Percentiles rank a stretch among this genome's conserved stretches.
Conservation (phyloP, 1,140 invertebrate genomes). For the Drosophila ironensis region DNA sequence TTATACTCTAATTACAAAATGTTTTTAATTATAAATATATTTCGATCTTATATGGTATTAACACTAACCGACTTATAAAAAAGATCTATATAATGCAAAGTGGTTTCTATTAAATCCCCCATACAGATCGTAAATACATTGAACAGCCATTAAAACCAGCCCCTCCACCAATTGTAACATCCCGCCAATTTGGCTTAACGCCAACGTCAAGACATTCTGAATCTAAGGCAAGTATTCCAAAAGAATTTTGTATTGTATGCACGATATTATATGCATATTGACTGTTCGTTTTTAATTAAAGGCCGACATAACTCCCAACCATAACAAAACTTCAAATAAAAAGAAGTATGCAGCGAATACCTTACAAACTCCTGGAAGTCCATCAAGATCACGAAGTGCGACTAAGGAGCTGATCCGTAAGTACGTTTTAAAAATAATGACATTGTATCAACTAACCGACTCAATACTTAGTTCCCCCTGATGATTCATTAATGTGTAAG, state of each 20-base stretch:
- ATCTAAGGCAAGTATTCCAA: conserved; percentile 4
- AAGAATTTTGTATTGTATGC: background rate
- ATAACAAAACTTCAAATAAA: conserved; percentile 67
- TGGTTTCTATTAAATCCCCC: background rate
- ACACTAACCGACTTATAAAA: background rate
- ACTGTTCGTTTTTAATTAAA: conserved; percentile 12
- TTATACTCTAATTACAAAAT: no score
- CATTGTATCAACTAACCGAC: background rate
- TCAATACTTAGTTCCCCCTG: conserved; percentile 87
- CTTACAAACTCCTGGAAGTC: conserved; percentile 86
- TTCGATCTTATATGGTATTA: no score
- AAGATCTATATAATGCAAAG: background rate
- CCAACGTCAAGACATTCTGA: conserved; percentile 19
- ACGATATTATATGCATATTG: background rate
- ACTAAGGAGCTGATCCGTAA: conserved; percentile 95
- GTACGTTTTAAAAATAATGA: conserved; percentile 69
- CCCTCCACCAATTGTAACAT: conserved; percentile 87
- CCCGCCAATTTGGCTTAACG: conserved; percentile 81
- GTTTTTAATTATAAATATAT: background rate
- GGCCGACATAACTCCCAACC: conserved; percentile 33
- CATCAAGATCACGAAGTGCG: conserved; percentile 91
- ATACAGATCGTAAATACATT: conserved; percentile 91
- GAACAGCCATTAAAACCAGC: conserved; percentile 90
- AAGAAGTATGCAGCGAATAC: conserved; percentile 91
- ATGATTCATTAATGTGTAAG: conserved; percentile 91